phyloP scores from a whole-genome alignment of 2,888 invertebrate genomes.

The Cryptus viduatorius region DNA sequence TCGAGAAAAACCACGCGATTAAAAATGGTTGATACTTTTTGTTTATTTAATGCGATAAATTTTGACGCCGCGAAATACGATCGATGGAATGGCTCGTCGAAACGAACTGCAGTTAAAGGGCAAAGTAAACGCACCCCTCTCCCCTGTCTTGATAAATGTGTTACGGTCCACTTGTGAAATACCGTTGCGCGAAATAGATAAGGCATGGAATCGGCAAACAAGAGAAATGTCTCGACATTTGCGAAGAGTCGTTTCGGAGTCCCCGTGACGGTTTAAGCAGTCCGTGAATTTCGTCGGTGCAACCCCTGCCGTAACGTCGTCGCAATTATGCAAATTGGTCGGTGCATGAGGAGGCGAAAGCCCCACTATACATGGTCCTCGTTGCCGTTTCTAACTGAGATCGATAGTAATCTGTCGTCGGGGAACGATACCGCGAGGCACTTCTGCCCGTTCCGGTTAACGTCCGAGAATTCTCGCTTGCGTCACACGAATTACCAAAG shows the following conservation, averaged over 20 bases:
- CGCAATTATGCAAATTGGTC: constrained; percentile 75
- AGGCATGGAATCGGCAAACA: constrained; percentile 31
- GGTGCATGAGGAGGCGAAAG: constrained; percentile 44
- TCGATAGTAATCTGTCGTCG: constrained; percentile 71
- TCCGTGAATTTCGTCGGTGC: constrained; percentile 46
- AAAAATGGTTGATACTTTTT: background rate
- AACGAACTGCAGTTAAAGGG: background rate
- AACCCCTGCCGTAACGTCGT: constrained; percentile 58
- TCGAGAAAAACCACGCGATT: background rate
- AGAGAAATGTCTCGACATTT: constrained; percentile 38
- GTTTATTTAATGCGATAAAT: background rate
- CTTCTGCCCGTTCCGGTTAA: constrained; percentile 39
- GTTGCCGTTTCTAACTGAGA: constrained; percentile 63
- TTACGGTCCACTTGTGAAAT: background rate
- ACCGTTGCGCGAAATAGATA: constrained; percentile 10
- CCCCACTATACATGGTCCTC: constrained; percentile 56
- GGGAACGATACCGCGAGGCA: constrained; percentile 45
- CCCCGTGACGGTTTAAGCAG: background rate
- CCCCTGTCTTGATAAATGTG: background rate
- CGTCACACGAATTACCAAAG: constrained; percentile 31
- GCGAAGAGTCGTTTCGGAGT: background rate
- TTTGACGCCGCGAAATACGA: background rate
- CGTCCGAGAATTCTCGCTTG: constrained; percentile 37
- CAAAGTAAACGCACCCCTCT: background rate
- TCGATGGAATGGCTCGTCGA: background rate